These are phyloP conservation scores for Cyclargus thomasi DNA, from an alignment of 1,140 invertebrate species.

Conservation along the genomic window DNA sequence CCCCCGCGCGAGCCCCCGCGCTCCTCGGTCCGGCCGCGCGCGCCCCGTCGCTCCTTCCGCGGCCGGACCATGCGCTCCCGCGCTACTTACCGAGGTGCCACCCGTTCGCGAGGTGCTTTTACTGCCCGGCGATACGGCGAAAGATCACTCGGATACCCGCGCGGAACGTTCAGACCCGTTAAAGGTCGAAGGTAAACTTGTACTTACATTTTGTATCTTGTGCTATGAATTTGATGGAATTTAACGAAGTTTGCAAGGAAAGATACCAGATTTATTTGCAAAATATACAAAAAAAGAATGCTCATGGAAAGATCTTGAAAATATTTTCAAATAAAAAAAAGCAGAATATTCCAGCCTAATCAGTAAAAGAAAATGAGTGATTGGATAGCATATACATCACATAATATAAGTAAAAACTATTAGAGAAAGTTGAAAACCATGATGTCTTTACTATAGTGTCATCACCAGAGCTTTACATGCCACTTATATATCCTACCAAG, in stretches of 20 bases:
- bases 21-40: slow-evolving; percentile 42
- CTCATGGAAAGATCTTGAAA: background rate
- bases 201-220: slow-evolving; percentile 25
- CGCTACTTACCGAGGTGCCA: slow-evolving; percentile 59
- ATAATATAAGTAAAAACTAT: too few relatives aligned
- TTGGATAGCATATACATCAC: background rate
- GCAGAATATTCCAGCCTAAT: background rate
- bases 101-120: slow-evolving; percentile 58
- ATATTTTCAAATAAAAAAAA: background rate
- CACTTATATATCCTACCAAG: background rate
- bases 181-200: slow-evolving; percentile 64
- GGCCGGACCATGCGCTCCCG: slow-evolving; percentile 64
- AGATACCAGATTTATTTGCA: background rate
- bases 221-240: background rate
- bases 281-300: background rate
- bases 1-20: slow-evolving; percentile 63
- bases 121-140: slow-evolving; percentile 55
- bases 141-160: slow-evolving; percentile 56
- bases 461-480: background rate
- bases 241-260: background rate
- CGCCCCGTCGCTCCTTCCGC: slow-evolving; percentile 66
- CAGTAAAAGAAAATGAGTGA: background rate
- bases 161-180: slow-evolving; percentile 52
- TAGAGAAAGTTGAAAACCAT: too few relatives aligned
- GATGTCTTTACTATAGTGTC: background rate